Conservation (phyloP, 2,113 vertebrate genomes). For the Oryzias curvinotus region DNA sequence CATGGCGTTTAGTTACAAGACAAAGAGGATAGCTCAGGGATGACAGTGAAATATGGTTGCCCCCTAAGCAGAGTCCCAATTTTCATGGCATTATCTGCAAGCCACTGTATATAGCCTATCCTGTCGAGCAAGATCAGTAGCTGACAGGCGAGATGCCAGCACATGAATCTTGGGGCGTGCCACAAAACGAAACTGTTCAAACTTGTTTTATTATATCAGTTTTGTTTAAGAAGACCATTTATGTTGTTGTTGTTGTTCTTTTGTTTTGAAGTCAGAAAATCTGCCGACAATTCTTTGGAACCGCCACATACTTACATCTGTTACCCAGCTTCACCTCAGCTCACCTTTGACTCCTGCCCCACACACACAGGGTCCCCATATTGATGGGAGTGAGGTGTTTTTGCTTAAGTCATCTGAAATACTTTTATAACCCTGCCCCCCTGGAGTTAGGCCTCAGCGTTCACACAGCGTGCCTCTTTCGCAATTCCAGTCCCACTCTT, state of each 20-base stretch:
- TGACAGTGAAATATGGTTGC: constrained; percentile 12
- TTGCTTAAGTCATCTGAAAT: constrained; percentile 40
- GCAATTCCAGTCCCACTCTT: constrained; percentile 38
- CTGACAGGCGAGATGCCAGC: constrained; percentile 51
- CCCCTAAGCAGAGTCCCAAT: constrained; percentile 29
- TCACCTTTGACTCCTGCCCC: background rate
- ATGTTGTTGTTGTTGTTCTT: background rate
- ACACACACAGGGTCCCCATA: background rate
- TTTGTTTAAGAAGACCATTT: background rate
- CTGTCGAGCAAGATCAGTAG: constrained; percentile 57
- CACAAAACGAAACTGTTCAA: constrained; percentile 46
- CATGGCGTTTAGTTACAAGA: too few relatives aligned
- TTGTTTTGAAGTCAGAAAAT: background rate
- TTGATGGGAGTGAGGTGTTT: constrained; percentile 14
- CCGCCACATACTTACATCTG: constrained; percentile 8
- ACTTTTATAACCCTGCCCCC: constrained; percentile 19
- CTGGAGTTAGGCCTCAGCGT: constrained; percentile 32
- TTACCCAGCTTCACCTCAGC: constrained; percentile 15
- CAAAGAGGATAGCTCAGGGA: background rate
- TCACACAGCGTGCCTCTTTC: constrained; percentile 18
- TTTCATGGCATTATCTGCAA: constrained; percentile 40
- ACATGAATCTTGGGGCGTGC: constrained; percentile 60
- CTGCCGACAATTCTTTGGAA: background rate
- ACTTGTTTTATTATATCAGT: constrained; percentile 55
- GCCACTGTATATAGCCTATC: constrained; percentile 45